Evolutionary conservation across 2,888 invertebrate species (phyloP).

Genomic region (Altica lythri): DNA sequence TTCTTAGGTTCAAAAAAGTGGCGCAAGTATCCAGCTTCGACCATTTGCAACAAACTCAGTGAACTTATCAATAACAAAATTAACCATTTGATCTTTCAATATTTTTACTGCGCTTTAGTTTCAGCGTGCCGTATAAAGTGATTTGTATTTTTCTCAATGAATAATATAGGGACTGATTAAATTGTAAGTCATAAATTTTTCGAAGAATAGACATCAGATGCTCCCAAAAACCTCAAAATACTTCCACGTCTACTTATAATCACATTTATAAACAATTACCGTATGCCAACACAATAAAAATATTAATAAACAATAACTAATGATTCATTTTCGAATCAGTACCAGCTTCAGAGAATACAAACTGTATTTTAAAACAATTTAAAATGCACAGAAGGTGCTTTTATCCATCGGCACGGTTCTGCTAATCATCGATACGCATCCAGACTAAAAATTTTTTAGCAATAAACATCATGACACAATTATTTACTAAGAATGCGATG

Average conservation of each 20-base stretch:
- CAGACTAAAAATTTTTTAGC: slow-evolving; percentile 45
- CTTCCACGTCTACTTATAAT: slow-evolving; percentile 43
- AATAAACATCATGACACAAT: slow-evolving; percentile 48
- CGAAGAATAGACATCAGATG: no score
- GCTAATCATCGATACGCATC: slow-evolving; percentile 49
- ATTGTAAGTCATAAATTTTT: no score
- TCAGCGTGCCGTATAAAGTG: no score
- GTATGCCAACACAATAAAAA: slow-evolving; percentile 38
- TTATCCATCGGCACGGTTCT: slow-evolving; percentile 44
- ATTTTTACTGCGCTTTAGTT: no score
- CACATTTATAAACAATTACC: slow-evolving; percentile 40
- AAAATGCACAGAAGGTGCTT: slow-evolving; percentile 41
- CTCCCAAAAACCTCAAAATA: slow-evolving; percentile 34
- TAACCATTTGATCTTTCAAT: no score
- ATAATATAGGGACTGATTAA: no score
- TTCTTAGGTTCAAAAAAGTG: no score
- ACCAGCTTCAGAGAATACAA: slow-evolving; percentile 44
- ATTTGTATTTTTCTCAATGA: no score
- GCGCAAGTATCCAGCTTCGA: no score
- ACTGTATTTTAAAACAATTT: slow-evolving; percentile 45
- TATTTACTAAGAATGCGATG: slow-evolving; percentile 43
- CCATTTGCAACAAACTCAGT: no score
- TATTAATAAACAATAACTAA: slow-evolving; percentile 45
- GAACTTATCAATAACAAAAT: no score
- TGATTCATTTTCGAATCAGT: slow-evolving; percentile 46